phyloP scores from a whole-genome alignment of 2,888 invertebrate species.

The Drosophila flavopinicola region DNA sequence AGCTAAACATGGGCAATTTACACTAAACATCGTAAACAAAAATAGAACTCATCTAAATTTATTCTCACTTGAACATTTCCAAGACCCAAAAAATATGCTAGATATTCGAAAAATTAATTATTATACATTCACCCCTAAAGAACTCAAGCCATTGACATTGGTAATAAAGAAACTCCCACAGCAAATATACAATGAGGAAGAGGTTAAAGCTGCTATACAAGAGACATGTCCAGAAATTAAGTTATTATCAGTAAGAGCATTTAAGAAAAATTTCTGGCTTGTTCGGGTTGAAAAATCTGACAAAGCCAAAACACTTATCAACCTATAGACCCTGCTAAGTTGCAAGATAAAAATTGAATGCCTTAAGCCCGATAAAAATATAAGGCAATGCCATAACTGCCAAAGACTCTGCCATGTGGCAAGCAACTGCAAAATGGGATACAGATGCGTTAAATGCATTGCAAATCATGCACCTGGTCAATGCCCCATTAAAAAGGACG shows the following conservation, averaged over 20 bases:
- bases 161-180: too few species aligned
- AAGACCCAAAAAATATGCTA: neutral
- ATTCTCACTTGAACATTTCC: neutral
- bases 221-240: neutral
- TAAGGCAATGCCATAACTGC: constrained; percentile 16
- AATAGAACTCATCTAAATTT: too few species aligned
- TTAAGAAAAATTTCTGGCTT: constrained; percentile 8
- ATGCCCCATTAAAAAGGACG: neutral
- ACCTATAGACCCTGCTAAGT: neutral
- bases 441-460: constrained; percentile 15
- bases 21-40: neutral
- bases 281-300: neutral
- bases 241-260: neutral
- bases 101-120: neutral
- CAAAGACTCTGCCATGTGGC: constrained; percentile 9
- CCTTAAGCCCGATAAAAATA: neutral
- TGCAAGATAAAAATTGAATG: neutral
- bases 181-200: too few species aligned
- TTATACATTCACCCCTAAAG: neutral
- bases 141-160: too few species aligned
- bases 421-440: constrained; percentile 20
- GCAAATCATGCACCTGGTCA: constrained; percentile 5
- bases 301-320: neutral
- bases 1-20: too few species aligned
- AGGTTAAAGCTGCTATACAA: neutral